Evolutionary conservation across 2,113 vertebrate genomes (phyloP).

Genomic region (Calidris pugnax): DNA sequence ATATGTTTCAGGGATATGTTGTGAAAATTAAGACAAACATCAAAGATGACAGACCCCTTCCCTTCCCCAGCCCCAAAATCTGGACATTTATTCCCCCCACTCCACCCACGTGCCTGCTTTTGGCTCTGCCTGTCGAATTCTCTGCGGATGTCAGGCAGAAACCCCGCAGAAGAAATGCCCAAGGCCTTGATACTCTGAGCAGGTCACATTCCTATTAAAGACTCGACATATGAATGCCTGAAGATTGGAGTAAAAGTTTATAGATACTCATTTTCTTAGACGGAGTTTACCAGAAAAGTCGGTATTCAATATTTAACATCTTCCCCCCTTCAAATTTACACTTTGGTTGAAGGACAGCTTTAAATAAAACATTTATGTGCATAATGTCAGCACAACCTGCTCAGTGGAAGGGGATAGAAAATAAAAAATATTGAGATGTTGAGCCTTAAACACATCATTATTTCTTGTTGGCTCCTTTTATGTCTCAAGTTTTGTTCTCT

Average conservation of each 20-base stretch:
- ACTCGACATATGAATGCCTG: background rate
- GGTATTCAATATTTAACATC: conserved; percentile 1
- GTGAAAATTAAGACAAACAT: background rate
- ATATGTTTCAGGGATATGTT: background rate
- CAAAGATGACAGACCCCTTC: background rate
- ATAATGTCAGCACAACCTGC: background rate
- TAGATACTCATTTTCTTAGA: background rate
- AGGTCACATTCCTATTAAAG: background rate
- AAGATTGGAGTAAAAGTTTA: background rate
- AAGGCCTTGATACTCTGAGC: background rate
- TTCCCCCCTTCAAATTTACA: background rate
- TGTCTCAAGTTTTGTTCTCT: background rate
- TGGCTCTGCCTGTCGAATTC: background rate
- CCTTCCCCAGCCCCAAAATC: background rate
- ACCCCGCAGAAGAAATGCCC: background rate
- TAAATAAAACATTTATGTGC: conserved; percentile 21
- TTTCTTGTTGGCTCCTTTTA: conserved; percentile 1
- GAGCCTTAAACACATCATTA: conserved; percentile 4
- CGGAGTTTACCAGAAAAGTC: background rate
- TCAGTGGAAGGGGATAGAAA: background rate
- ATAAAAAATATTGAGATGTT: background rate
- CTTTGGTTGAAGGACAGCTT: background rate
- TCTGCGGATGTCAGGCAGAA: background rate
- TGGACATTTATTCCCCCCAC: background rate
- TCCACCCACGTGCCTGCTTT: background rate